Conservation (phyloP, 2,888 invertebrate species). For the Cephus rjabovi region DNA sequence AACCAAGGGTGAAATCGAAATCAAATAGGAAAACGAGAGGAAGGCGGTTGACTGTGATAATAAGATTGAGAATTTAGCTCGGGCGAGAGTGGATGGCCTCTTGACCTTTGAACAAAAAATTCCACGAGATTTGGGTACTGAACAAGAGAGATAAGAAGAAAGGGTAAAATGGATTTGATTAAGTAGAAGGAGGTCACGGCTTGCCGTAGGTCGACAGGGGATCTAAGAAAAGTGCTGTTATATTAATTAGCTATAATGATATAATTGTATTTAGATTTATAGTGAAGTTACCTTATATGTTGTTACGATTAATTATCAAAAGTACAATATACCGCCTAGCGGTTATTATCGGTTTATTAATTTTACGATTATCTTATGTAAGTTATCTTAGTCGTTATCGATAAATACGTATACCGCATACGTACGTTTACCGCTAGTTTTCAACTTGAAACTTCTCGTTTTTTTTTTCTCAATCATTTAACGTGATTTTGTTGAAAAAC, state of each 20-base stretch:
- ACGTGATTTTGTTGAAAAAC: not conserved
- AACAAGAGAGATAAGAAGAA: not conserved
- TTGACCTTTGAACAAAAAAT: not conserved
- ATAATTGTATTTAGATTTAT: slow-evolving; percentile 25
- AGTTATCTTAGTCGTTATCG: not conserved
- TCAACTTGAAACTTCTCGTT: not conserved
- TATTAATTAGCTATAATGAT: slow-evolving; percentile 51
- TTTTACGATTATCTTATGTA: not conserved
- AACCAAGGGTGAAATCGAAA: slow-evolving; percentile 1
- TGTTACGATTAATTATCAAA: slow-evolving; percentile 22
- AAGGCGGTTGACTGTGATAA: slow-evolving; percentile 60
- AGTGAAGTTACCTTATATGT: slow-evolving; percentile 22
- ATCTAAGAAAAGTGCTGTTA: slow-evolving; percentile 55
- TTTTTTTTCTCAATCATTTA: not conserved
- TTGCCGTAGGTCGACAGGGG: slow-evolving; percentile 30
- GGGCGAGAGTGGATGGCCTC: not conserved
- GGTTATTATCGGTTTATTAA: slow-evolving; percentile 1
- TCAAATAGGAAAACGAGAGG: slow-evolving; percentile 10
- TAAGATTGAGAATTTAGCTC: slow-evolving; percentile 47
- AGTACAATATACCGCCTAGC: not conserved
- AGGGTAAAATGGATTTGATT: not conserved
- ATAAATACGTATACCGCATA: not conserved
- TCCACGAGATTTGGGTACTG: not conserved
- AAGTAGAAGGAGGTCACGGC: not conserved
- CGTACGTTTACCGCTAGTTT: not conserved